Evolutionary conservation across 2,888 invertebrate species (phyloP), one percentile per base, ranked within the genome.

Genomic region (Megamerina dolium): DNA sequence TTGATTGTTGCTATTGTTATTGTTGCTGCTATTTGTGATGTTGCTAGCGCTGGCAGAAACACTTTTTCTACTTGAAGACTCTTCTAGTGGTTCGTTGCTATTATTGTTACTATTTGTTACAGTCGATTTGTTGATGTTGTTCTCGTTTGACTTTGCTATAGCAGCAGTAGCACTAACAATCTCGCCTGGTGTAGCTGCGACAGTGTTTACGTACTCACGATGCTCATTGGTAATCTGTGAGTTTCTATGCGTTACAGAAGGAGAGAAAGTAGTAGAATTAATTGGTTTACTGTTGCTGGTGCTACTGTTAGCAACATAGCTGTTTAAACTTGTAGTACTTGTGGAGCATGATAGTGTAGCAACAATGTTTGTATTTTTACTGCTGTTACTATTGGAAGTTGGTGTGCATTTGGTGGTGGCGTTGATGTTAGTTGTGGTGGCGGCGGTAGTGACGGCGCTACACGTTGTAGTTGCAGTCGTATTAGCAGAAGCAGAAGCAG

Each of bases 381-480:
- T 30, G 29, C 19, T 30, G 26, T 30, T 31, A 38, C 32, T 33
- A 40, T 8, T 31, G 37, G 13, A 41, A 30, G 35, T 31, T 51
- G 41, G 17, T 21, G 30, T 30, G 36, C 34, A 29, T 38, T 35
- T 17, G 47, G 1, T 29, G 26, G 32, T 40, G 34, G 5, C 27
- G 18, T 35, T 23, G 19, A 27, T 20, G 17, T 13, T 18, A 34
- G 36, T 27, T 29, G 37, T 37, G 36, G n/a, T n/a, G n/a, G n/a
- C n/a, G n/a, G n/a, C n/a, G n/a, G n/a, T n/a, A n/a, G n/a, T n/a
- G n/a, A n/a, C n/a, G n/a, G n/a, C n/a, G n/a, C n/a, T n/a, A n/a
- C n/a, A n/a, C n/a, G n/a, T n/a, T n/a, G n/a, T n/a, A n/a, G n/a
- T n/a, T n/a, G n/a, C n/a, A n/a, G n/a, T n/a, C n/a, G n/a, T n/a